These are phyloP conservation scores for Akabosia matsudoensis DNA, from an alignment of 1,140 invertebrate species.

Conservation along the genomic window DNA sequence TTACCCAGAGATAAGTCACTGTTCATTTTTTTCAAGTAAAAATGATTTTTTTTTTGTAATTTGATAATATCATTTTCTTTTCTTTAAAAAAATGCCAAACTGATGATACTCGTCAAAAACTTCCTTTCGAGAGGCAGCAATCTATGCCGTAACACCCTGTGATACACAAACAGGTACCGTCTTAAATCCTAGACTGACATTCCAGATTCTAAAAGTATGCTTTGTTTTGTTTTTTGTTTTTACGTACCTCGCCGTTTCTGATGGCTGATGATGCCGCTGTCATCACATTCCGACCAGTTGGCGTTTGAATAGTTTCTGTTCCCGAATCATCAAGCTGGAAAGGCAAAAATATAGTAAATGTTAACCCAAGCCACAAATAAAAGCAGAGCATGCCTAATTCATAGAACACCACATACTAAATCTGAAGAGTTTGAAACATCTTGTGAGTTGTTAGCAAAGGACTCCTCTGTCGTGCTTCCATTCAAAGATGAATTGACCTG, in stretches of 20 bases:
- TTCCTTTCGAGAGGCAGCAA: neutral
- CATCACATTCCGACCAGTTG: neutral
- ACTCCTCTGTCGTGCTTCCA: conserved; percentile 14
- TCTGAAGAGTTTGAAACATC: conserved; percentile 14
- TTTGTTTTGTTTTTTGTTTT: neutral
- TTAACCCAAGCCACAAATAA: no score
- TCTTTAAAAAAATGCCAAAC: neutral
- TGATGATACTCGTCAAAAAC: neutral
- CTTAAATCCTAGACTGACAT: neutral
- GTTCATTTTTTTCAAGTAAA: no score
- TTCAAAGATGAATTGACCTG: conserved; percentile 14
- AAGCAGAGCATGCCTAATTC: no score
- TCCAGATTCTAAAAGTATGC: neutral
- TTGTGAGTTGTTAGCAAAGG: conserved; percentile 14
- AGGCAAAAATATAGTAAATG: no score
- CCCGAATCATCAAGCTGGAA: conserved; percentile 10
- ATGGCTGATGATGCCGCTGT: neutral
- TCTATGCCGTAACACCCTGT: conserved; percentile 1
- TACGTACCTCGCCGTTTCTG: neutral
- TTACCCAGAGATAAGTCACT: no score
- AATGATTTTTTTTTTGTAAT: neutral
- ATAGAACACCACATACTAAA: no score
- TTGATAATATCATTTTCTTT: neutral
- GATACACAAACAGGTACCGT: neutral
- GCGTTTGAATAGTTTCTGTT: neutral